Conservation (phyloP, 2,888 invertebrate species). For the Lithophane socia region DNA sequence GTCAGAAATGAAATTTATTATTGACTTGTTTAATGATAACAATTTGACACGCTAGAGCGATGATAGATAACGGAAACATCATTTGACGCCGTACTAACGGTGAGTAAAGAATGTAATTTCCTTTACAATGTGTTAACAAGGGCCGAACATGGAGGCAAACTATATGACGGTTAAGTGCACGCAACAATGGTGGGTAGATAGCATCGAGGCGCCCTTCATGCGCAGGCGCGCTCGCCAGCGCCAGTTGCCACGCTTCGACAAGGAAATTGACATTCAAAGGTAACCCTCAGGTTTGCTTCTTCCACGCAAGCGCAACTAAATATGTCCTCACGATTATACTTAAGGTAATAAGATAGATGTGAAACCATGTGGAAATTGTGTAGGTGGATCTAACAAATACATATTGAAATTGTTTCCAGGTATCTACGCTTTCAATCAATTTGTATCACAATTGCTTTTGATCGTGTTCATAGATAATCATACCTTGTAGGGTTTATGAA, state of each 20-base stretch:
- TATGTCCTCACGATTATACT: slow-evolving; percentile 25
- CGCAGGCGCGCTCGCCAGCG: slow-evolving; percentile 62
- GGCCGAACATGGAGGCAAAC: slow-evolving; percentile 80
- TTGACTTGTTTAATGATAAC: slow-evolving; percentile 82
- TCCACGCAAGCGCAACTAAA: slow-evolving; percentile 46
- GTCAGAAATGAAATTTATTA: slow-evolving; percentile 73
- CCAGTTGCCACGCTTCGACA: slow-evolving; percentile 72
- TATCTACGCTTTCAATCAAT: slow-evolving; percentile 11
- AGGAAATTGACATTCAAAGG: slow-evolving; percentile 69
- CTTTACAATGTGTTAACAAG: slow-evolving; percentile 90
- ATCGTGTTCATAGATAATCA: slow-evolving; percentile 13
- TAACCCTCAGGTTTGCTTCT: slow-evolving; percentile 49
- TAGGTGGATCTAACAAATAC: background rate
- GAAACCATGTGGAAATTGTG: slow-evolving; percentile 34
- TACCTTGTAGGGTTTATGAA: slow-evolving; percentile 1
- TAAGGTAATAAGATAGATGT: slow-evolving; percentile 21
- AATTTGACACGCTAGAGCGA: slow-evolving; percentile 85
- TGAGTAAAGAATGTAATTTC: slow-evolving; percentile 89
- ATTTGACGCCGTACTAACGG: slow-evolving; percentile 81
- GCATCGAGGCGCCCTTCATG: slow-evolving; percentile 82
- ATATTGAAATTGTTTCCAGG: slow-evolving; percentile 6
- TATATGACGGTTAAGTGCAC: slow-evolving; percentile 88
- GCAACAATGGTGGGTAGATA: slow-evolving; percentile 88
- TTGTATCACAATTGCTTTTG: slow-evolving; percentile 18
- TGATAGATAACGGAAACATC: slow-evolving; percentile 87